Base-by-base conservation (phyloP, 2,113 vertebrate species). In the Hydrolagus affinis region DNA sequence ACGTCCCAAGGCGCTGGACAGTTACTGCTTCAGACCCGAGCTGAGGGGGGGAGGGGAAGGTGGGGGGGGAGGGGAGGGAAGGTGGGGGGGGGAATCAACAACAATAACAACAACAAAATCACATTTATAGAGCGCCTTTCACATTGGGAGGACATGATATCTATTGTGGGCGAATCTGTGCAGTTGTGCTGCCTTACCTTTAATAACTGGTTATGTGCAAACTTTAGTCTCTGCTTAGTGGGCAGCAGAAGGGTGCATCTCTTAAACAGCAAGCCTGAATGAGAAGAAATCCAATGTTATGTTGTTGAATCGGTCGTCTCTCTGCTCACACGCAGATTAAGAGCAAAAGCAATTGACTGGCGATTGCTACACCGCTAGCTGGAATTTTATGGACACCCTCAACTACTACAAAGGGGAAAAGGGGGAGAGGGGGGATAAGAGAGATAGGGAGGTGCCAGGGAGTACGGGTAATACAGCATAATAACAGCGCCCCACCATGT, bases 201-300 rank as follows among this genome's bases (percentile, higher is more conserved):
- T 85, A 92, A 92, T 75, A 97, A 90, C 68, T 89, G 90, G 87
- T 89, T 93, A 87, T 95, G 93, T 85, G 92, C 90, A 8, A 94
- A 96, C 85, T 93, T 96, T 44, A 98, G 91, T 88, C 96, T 95
- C 10, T 97, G 94, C 86, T 92, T 96, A 80, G 96, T 96, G 72
- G 97, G 95, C 17, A 95, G 85, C 69, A 97, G 91, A 73, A 98
- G 87, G 0, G 96, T 98, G 85, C 95, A 97, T 86, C 96, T 95
- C 89, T 97, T 98, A 85, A 97, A 94, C 86, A 98, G 88, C 86
- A 98, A 75, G 57, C 96, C 96, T 97, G 88, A 14, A 25, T 64
- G 72, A 87, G 78, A 83, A 87, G n/a, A 87, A 87, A 90, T 1
- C 86, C 28, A 77, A 56, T 85, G 86, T 85, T 85, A 88, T 85